Conservation (phyloP, 2,797 vertebrate genomes). For the Buceros bicornis region DNA sequence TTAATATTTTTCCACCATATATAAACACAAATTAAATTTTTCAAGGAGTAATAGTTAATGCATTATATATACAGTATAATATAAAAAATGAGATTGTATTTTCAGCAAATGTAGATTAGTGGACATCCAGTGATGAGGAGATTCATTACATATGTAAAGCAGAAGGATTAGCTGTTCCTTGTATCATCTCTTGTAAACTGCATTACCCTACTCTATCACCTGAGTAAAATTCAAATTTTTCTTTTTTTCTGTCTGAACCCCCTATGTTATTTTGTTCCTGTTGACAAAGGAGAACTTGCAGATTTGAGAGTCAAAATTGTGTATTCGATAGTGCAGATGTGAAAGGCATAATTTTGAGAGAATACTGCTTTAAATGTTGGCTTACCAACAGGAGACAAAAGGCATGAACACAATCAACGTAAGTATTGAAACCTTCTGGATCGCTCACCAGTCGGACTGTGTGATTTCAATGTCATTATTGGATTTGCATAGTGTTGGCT, state of each 20-base stretch:
- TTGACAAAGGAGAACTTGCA: not conserved
- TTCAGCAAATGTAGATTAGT: not conserved
- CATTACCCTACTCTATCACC: not conserved
- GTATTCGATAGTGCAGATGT: not conserved
- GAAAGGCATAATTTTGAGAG: not conserved
- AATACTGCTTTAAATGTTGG: not conserved
- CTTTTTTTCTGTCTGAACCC: not conserved
- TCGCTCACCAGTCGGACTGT: not conserved
- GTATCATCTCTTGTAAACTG: not conserved
- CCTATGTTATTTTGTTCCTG: not conserved
- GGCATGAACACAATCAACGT: not conserved
- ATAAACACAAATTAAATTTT: not conserved
- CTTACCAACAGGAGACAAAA: conserved; percentile 2
- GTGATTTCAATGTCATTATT: not conserved
- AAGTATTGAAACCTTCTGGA: not conserved
- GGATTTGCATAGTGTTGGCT: not conserved
- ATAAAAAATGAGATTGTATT: not conserved
- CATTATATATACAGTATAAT: not conserved
- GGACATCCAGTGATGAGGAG: not conserved
- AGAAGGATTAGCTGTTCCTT: not conserved
- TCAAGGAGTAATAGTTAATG: not conserved
- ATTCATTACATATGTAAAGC: not conserved
- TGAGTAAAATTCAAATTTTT: not conserved
- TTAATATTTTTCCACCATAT: not conserved
- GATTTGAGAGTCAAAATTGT: not conserved